Percentiles rank a stretch among this genome's conserved stretches.
Conservation (phyloP, 2,797 vertebrate species). For the Rhyacichthys aspro region DNA sequence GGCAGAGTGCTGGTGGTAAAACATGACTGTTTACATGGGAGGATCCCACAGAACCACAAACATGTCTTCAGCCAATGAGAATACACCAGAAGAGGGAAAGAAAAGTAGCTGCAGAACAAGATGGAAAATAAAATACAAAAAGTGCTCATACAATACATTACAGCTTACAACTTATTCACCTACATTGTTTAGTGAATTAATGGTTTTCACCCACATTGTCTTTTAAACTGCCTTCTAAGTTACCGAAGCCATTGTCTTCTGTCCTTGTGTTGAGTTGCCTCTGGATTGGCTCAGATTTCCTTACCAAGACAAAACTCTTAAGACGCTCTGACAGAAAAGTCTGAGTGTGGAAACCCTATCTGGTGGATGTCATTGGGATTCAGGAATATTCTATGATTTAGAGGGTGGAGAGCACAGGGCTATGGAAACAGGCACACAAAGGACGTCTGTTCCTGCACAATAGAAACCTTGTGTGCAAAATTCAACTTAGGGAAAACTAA, state of each 20-base stretch:
- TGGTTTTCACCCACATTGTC: too few species aligned
- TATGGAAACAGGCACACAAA: conserved; percentile 73
- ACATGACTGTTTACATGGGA: conserved; percentile 74
- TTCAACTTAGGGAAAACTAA: conserved; percentile 50
- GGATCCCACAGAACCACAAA: conserved; percentile 77
- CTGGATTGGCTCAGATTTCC: conserved; percentile 59
- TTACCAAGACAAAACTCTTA: conserved; percentile 63
- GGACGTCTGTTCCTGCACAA: conserved; percentile 75
- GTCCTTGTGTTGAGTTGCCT: conserved; percentile 48
- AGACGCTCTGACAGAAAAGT: conserved; percentile 75
- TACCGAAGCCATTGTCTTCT: conserved; percentile 56
- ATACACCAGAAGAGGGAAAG: conserved; percentile 18
- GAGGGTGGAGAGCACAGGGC: conserved; percentile 64
- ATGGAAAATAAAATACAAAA: conserved; percentile 22
- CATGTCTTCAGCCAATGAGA: conserved; percentile 55
- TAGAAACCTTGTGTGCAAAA: conserved; percentile 72
- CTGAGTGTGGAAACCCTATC: conserved; percentile 71
- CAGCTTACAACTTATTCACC: too few species aligned
- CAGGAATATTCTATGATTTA: conserved; percentile 73
- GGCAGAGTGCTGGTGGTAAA: conserved; percentile 67
- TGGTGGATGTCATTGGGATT: conserved; percentile 75
- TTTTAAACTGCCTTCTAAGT: conserved; percentile 35
- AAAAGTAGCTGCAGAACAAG: conserved; percentile 25
- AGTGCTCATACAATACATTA: not conserved
- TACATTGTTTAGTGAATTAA: too few species aligned